Evolutionary conservation across 2,888 invertebrate genomes (phyloP).

Genomic region (Micoletzkya japonica): DNA sequence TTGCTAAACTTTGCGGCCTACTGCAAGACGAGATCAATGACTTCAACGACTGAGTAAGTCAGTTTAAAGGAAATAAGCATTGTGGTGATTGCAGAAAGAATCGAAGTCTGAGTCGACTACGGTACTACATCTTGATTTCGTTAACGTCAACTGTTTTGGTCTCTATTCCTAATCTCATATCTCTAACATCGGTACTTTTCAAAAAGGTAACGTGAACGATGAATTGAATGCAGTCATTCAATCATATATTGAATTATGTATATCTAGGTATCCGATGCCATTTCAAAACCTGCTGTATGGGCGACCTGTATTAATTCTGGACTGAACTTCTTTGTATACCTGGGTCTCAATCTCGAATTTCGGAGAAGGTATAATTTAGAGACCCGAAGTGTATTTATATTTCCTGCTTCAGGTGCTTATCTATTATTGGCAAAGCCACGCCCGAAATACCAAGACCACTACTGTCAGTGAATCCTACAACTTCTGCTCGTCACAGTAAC

Average conservation of each 20-base stretch:
- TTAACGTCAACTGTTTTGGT: conserved; percentile 31
- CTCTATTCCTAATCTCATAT: conserved; percentile 33
- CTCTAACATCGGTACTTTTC: conserved; percentile 30
- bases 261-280: conserved; percentile 32
- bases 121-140: conserved; percentile 34
- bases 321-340: conserved; percentile 33
- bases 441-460: too few relatives aligned
- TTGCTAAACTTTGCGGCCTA: conserved; percentile 30
- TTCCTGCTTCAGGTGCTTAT: too few relatives aligned
- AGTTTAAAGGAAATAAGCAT: background rate
- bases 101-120: conserved; percentile 26
- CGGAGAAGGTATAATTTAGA: conserved; percentile 40
- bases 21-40: conserved; percentile 32
- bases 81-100: conserved; percentile 11
- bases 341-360: conserved; percentile 44
- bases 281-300: conserved; percentile 34
- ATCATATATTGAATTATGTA: too few relatives aligned
- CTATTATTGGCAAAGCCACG: too few relatives aligned
- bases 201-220: conserved; percentile 28
- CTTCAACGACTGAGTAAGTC: conserved; percentile 28
- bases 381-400: too few relatives aligned
- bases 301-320: conserved; percentile 33
- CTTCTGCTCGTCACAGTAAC: too few relatives aligned
- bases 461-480: too few relatives aligned
- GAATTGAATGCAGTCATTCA: background rate